phyloP scores from a whole-genome alignment of 2,888 invertebrate genomes.

The Cancer borealis region DNA sequence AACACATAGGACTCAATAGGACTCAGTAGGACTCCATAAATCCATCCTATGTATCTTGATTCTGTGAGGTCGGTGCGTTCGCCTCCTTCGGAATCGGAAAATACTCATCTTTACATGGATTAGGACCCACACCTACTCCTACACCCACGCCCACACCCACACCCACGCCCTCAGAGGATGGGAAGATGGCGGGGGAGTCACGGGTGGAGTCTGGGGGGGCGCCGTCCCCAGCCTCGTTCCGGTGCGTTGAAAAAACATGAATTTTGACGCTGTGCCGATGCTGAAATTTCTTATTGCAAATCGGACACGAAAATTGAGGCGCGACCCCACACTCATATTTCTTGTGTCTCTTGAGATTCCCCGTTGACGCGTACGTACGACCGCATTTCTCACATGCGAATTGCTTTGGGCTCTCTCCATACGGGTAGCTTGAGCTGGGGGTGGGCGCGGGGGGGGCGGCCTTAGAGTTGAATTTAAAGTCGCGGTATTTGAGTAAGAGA shows the following conservation, averaged over 20 bases:
- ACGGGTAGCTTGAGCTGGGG: slow-evolving; percentile 61
- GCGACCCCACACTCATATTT: slow-evolving; percentile 88
- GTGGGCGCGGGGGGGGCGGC: slow-evolving; percentile 36
- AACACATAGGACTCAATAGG: neutral
- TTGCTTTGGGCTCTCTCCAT: slow-evolving; percentile 68
- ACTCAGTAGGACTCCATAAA: neutral
- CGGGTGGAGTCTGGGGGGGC: slow-evolving; percentile 52
- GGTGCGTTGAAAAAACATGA: slow-evolving; percentile 77
- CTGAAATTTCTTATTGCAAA: slow-evolving; percentile 82
- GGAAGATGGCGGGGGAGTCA: slow-evolving; percentile 64
- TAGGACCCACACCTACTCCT: slow-evolving; percentile 52
- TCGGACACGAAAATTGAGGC: slow-evolving; percentile 87
- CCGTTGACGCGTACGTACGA: slow-evolving; percentile 78
- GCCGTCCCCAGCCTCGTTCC: slow-evolving; percentile 72
- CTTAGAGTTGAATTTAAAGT: neutral
- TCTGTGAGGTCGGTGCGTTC: slow-evolving; percentile 66
- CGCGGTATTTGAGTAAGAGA: slow-evolving; percentile 61
- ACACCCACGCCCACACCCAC: neutral
- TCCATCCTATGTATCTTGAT: slow-evolving; percentile 60
- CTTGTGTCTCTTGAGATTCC: slow-evolving; percentile 85
- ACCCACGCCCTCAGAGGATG: slow-evolving; percentile 57
- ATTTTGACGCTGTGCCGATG: slow-evolving; percentile 77
- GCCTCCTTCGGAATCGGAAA: slow-evolving; percentile 74
- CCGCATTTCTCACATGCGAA: slow-evolving; percentile 77
- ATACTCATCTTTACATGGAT: slow-evolving; percentile 65